These are phyloP conservation scores for Lytechinus pictus DNA, from an alignment of 35 echinoderm and acorn worm species.

Conservation along the genomic window DNA sequence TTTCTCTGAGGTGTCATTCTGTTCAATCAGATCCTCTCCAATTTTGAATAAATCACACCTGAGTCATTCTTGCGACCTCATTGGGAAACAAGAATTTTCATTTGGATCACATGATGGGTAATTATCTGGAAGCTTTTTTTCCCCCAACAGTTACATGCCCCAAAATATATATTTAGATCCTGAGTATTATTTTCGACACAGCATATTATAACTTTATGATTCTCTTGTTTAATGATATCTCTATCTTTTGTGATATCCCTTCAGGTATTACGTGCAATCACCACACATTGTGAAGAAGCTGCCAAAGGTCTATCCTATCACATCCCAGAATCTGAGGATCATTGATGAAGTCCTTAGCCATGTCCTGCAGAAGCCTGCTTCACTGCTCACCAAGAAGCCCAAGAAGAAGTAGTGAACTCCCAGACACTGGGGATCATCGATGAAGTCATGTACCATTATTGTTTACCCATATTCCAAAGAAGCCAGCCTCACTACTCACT, in stretches of 20 bases:
- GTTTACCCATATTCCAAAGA: constrained; percentile 56
- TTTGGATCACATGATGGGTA: background rate
- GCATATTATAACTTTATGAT: background rate
- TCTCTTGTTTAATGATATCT: background rate
- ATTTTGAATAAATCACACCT: too few relatives aligned
- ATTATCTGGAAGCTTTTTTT: background rate
- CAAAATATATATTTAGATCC: background rate
- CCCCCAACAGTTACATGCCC: background rate
- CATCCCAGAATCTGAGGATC: constrained; percentile 69
- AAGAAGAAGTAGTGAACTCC: constrained; percentile 1
- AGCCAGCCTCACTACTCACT: constrained; percentile 33
- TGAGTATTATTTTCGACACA: too few relatives aligned
- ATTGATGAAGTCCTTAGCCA: constrained; percentile 90
- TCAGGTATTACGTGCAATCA: constrained; percentile 92
- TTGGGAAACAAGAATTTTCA: background rate
- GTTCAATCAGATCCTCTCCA: too few relatives aligned
- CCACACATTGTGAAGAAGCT: constrained; percentile 92
- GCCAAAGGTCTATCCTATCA: constrained; percentile 81
- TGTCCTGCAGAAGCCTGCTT: constrained; percentile 73
- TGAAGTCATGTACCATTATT: background rate
- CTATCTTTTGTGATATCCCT: background rate
- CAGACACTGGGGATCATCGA: background rate
- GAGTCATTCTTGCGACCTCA: too few relatives aligned
- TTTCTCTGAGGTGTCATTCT: too few relatives aligned
- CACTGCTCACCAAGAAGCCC: constrained; percentile 13